Base-by-base conservation (phyloP, 2,113 vertebrate genomes). In the Phalacrocorax brasilianus region DNA sequence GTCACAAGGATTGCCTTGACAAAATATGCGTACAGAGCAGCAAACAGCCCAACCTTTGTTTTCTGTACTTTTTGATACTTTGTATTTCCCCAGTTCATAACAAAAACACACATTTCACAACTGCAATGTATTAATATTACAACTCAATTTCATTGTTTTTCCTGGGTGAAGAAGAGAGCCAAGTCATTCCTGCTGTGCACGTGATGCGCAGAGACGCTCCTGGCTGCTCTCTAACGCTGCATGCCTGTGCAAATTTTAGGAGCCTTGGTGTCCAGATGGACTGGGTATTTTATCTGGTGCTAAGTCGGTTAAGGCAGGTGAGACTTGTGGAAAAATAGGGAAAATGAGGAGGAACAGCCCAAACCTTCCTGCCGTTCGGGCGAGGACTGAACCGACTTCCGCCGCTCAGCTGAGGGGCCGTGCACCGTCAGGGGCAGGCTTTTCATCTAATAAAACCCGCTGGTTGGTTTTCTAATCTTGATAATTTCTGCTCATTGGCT, bases 401-500 rank as follows among this genome's bases (percentile, higher is more conserved):
- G 3, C 45, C 74, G n/a, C 58, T 45, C 21, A 3, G 80, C 63
- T 1, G 3, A 19, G 55, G 93, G 53, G 21, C 75, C 33, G 5
- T 0, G n/a, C 86, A 28, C 77, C 79, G 93, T 5, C 10, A 85
- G 93, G 91, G 96, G 87, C 59, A 77, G 93, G 91, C 88, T 96
- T 53, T 79, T 65, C 78, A 49, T 72, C 74, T 86, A 30, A 68
- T 62, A 72, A 82, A 89, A 79, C 79, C 88, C 1, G 1, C 95
- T 73, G 73, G 83, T 89, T 91, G 90, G 90, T 62, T 92, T 95
- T 53, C 93, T 91, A 33, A 85, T 85, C 95, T 93, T n/a, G 3
- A 91, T 93, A 50, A 95, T 94, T 96, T 93, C 93, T 94, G 94
- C 92, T 95, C 94, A 95, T 95, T 97, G 97, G 96, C 87, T 95